Evolutionary conservation across 1,140 invertebrate genomes (phyloP), one percentile per base, ranked within the genome.

Genomic region (silkworm (Bombyx mori)): DNA sequence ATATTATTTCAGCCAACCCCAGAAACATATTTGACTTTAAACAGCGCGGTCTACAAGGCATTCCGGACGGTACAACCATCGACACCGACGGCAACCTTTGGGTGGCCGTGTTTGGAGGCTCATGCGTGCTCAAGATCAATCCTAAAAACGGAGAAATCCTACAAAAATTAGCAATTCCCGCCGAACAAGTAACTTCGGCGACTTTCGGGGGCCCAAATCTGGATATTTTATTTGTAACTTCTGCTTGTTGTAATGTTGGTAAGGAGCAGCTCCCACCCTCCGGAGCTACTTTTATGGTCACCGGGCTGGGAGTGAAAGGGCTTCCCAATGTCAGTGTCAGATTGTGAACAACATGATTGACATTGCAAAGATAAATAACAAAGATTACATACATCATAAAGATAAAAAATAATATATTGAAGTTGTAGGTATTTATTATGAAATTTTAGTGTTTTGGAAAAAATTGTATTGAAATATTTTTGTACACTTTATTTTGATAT

Each of bases 191-290:
- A 1, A 96, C 95, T 0, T 96, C 94, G 0, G 92, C 91, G 0
- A 91, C 92, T 49, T 97, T 95, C 73, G 96, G 96, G 10, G 95
- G 95, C 7, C 88, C 90, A 1, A 90, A 95, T 68, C 80, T 93
- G 42, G 92, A 95, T 68, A 90, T 92, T 53, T 78, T 97, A 0
- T 96, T 91, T 71, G 94, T 96, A 1, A 96, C 95, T 0, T 91
- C 52, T 0, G 52, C 44, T n/a, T 7, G 43, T 44, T 18, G 44
- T 42, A 54, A 44, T 44, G 0, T 54, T 7, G 26, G 8, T 7
- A 57, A n/a, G 5, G 48, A 47, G 3, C 63, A 62, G 12, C 26
- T 52, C 1, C 60, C 63, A 0, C 60, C 63, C 3, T 58, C 46
- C 18, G 63, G 63, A 5, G 42, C 63, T 8, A 59, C 57, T 1